Percentiles rank a stretch among this genome's conserved stretches.
phyloP scores from a whole-genome alignment of 2,888 invertebrate species.

The Epinotia bilunana region DNA sequence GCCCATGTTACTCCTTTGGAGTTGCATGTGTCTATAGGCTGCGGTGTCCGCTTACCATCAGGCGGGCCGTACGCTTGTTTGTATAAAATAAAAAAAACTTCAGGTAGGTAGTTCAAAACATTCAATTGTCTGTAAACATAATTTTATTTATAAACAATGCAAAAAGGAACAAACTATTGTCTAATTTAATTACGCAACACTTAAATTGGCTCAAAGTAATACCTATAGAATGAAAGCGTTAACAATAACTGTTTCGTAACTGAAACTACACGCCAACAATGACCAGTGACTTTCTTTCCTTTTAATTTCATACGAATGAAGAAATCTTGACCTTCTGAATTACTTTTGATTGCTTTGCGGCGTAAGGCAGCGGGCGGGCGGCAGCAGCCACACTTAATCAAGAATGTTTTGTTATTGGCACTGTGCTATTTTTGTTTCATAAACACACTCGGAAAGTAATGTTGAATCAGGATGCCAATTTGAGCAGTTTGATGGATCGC shows the following conservation, averaged over 20 bases:
- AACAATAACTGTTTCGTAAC: conserved; percentile 3
- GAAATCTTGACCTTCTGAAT: conserved; percentile 36
- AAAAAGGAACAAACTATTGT: no score
- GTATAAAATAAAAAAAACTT: no score
- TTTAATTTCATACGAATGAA: conserved; percentile 32
- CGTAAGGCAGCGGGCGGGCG: background rate
- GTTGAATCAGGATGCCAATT: background rate
- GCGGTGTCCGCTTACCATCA: no score
- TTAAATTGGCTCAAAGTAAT: background rate
- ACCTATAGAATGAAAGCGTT: background rate
- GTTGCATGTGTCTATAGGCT: no score
- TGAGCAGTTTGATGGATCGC: background rate
- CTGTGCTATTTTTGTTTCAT: background rate
- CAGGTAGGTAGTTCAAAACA: no score
- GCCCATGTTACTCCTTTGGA: no score
- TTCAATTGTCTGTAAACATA: no score
- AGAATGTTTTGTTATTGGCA: conserved; percentile 13
- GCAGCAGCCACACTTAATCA: conserved; percentile 5
- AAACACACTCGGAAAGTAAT: background rate
- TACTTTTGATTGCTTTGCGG: conserved; percentile 38
- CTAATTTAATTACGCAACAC: background rate
- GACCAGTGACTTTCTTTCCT: conserved; percentile 25
- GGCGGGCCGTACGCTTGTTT: no score
- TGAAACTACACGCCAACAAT: conserved; percentile 11
- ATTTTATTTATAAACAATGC: no score